phyloP scores from a whole-genome alignment of 2,797 vertebrate species.

The Melopsittacus undulatus region DNA sequence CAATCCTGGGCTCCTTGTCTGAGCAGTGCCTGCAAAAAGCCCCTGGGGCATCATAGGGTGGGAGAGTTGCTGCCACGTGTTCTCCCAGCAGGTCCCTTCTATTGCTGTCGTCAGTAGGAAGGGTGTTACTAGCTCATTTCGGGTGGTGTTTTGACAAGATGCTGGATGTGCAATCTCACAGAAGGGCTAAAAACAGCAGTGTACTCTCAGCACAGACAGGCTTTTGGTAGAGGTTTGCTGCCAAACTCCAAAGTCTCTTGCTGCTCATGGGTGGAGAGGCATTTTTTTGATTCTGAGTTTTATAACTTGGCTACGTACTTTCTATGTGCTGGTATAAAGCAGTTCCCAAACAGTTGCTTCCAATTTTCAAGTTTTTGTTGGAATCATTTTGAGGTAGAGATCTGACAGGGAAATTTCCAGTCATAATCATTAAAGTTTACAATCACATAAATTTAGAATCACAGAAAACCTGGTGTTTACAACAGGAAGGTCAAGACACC shows the following conservation, averaged over 20 bases:
- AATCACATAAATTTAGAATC: background rate
- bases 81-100: background rate
- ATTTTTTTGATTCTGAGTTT: constrained; percentile 1
- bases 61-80: background rate
- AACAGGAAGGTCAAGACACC: background rate
- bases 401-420: background rate
- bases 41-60: rapidly evolving
- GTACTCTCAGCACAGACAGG: background rate
- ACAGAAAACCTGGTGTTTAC: background rate
- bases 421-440: background rate
- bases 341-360: background rate
- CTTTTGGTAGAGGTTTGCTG: background rate
- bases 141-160: constrained; percentile 1
- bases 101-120: background rate
- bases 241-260: background rate
- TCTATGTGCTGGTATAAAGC: background rate
- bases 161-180: background rate
- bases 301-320: background rate
- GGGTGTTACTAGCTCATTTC: background rate
- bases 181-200: background rate
- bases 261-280: background rate
- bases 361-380: background rate
- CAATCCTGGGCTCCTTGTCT: background rate
- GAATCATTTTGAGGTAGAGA: background rate
- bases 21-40: background rate